Conservation (phyloP, 2,888 invertebrate species). For the Hydroisotoma schaefferi region DNA sequence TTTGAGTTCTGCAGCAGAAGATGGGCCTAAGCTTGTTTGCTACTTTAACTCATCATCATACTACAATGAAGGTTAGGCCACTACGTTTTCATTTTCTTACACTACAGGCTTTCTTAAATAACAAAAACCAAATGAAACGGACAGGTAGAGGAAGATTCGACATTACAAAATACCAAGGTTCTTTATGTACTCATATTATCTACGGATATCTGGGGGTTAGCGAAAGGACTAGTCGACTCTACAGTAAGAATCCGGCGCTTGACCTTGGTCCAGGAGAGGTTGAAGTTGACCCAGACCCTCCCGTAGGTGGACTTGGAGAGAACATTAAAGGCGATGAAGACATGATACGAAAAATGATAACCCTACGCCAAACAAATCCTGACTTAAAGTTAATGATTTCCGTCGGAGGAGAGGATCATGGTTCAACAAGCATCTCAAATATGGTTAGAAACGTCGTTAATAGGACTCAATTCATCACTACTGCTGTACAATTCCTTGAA, state of each 20-base stretch:
- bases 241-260: constrained; percentile 50
- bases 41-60: constrained; percentile 20
- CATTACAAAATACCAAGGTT: constrained; percentile 48
- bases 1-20: too few relatives aligned
- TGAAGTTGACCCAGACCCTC: constrained; percentile 14
- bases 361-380: constrained; percentile 53
- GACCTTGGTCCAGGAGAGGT: constrained; percentile 48
- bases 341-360: constrained; percentile 52
- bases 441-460: constrained; percentile 53
- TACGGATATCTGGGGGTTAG: constrained; percentile 50
- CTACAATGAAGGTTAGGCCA: constrained; percentile 13
- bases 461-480: constrained; percentile 57
- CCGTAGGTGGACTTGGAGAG: neutral
- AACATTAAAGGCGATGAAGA: constrained; percentile 42
- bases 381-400: constrained; percentile 55
- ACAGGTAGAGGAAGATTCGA: constrained; percentile 43
- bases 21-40: constrained; percentile 7
- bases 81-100: too few relatives aligned
- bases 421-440: constrained; percentile 51
- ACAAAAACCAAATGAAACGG: too few relatives aligned
- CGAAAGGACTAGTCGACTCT: constrained; percentile 42
- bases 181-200: constrained; percentile 50
- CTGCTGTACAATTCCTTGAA: constrained; percentile 57
- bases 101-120: too few relatives aligned
- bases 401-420: constrained; percentile 57